Evolutionary conservation across 2,888 invertebrate species (phyloP), one percentile per base, ranked within the genome.

Genomic region (Cordilura impudica): DNA sequence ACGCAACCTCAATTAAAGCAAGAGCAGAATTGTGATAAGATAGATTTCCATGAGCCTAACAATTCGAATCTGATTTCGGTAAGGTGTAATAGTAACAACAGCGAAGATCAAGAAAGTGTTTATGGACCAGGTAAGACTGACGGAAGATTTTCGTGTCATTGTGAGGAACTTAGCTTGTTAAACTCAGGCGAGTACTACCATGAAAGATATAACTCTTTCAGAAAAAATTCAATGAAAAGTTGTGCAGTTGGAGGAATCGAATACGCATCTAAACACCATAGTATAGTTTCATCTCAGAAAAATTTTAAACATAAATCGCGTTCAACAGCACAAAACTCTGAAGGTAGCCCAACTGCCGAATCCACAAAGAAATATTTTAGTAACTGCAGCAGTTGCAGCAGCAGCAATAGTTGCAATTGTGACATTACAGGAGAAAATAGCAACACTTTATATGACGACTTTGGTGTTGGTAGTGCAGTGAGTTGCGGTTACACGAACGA

Each of bases 391-490:
- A 85, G 84, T 51, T 86, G 84, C 69, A 88, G 88, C 74, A 88
- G 87, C 82, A 87, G 86, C 78, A 88, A 86, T 53, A 88, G 88
- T 70, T 87, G 88, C 79, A 87, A 86, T 76, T 88, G 88, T 74
- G 88, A 88, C 66, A 87, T 88, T n/a, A 88, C 87, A 7, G 88
- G 87, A 7, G 87, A 88, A 71, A 88, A 87, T 29, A 88, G 88
- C 67, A 76, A 65, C 21, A 87, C 87, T 1, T 72, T 88, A 63
- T 85, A 86, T 49, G 69, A 70, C 29, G 75, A 69, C 3, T 76
- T 76, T 69, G 88, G 88, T n/a, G 85, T 88, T 56, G 87, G 88
- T 18, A 83, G 87, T 12, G 87, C 88, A 10, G 86, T 87, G 63
- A 82, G 86, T 29, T 85, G 84, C 77, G 88, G 86, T 58, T 87